These are phyloP conservation scores for Cinclus mexicanus DNA, from an alignment of 2,113 vertebrate genomes.

Conservation along the genomic window DNA sequence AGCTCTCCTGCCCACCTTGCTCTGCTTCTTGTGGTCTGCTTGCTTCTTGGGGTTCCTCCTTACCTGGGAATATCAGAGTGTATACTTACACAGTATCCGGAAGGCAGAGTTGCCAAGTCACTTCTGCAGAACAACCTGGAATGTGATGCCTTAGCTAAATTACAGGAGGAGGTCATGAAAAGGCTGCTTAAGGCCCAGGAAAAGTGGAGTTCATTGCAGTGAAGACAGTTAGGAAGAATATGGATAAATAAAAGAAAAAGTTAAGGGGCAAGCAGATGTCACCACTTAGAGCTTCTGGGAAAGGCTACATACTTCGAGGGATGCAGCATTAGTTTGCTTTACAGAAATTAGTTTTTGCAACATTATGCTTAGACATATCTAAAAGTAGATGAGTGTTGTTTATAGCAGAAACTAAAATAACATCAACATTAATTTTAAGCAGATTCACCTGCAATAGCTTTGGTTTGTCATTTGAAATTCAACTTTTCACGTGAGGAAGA, in stretches of 20 bases:
- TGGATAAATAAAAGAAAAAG: background rate
- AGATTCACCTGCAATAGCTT: background rate
- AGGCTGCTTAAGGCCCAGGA: background rate
- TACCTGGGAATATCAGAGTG: background rate
- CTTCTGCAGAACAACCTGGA: background rate
- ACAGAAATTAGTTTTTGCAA: background rate
- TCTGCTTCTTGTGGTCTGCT: background rate
- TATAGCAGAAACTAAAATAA: background rate
- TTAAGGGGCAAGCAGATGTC: background rate
- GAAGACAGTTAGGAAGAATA: background rate
- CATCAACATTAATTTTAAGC: background rate
- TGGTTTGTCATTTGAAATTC: background rate
- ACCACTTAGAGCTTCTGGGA: background rate
- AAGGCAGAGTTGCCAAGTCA: background rate
- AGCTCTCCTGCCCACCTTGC: background rate
- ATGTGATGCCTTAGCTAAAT: too few species aligned
- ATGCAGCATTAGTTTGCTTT: background rate
- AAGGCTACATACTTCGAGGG: background rate
- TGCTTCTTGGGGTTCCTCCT: background rate
- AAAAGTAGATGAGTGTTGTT: background rate
- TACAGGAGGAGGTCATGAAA: too few species aligned
- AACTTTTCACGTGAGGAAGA: background rate
- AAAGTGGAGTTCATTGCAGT: background rate
- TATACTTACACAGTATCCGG: rapidly evolving
- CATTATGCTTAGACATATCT: background rate